Base-by-base conservation (phyloP, 2,888 invertebrate genomes). In the Lasioglossum marginatum region DNA sequence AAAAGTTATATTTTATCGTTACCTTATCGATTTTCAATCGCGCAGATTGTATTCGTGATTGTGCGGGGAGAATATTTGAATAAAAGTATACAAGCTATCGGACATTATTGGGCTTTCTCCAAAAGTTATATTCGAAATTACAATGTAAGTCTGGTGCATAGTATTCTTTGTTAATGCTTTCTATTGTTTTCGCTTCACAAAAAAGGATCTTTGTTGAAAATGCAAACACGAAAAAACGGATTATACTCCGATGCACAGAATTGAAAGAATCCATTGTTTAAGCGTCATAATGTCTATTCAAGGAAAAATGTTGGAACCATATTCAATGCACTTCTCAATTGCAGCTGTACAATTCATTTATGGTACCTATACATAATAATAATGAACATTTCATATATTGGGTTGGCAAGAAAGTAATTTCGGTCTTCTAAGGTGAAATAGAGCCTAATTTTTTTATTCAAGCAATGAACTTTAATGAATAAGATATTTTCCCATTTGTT, bases 11-110 rank as follows among this genome's bases (percentile, higher is more conserved):
- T 75, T 71, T 73, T 74, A 78, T 85, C 45, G 79, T 57, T 75
- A 66, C 80, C 83, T 77, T 83, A 87, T 87, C 73, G 81, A 88
- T 48, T 68, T 52, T 43, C 79, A 82, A 85, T 75, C 80, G 34
- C 48, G 66, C 45, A 43, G 23, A 43, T 1, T 12, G 60, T 16
- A 14, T 6, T 31, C 31, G 63, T 68, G 23, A 68, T 68, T 23
- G 23, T 23, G 23, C 4, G 10, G 31, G 19, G 19, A 66, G 3
- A 66, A 34, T 16, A 19, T 34, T 19, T 66, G 31, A 16, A 66
- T 19, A 34, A 19, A 34, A 34, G 8, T 34, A 66, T 66, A 8
- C 34, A 34, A 66, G 19, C 31, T 31, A 34, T 66, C 66, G 66
- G 8, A 19, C 5, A 23, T 8, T 34, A 34, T 66, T 66, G 34